Conservation (phyloP, 2,113 vertebrate genomes). For the Sylvietta virens region DNA sequence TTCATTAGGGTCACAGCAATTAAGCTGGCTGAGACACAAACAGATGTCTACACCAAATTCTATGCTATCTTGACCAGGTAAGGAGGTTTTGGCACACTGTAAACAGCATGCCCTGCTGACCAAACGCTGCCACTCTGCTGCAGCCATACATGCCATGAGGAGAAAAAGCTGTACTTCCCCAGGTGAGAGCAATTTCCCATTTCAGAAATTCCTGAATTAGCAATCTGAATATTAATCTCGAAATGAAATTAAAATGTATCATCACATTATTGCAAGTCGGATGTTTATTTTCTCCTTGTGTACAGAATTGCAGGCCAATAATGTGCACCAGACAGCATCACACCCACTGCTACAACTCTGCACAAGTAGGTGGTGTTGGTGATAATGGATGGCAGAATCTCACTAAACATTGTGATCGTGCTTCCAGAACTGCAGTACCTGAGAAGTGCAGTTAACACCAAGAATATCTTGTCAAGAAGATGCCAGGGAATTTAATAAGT, state of each 20-base stretch:
- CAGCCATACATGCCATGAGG: background rate
- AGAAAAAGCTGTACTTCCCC: background rate
- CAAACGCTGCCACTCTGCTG: background rate
- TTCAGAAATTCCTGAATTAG: background rate
- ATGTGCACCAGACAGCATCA: slow-evolving; percentile 69
- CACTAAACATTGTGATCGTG: slow-evolving; percentile 73
- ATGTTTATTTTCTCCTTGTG: slow-evolving; percentile 21
- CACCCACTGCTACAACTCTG: slow-evolving; percentile 68
- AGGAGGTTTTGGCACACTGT: background rate
- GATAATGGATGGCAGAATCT: slow-evolving; percentile 75
- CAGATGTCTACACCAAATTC: background rate
- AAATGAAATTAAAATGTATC: background rate
- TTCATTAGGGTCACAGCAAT: background rate
- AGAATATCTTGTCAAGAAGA: slow-evolving; percentile 56
- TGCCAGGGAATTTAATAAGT: slow-evolving; percentile 53
- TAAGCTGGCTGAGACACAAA: background rate
- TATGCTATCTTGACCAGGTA: background rate
- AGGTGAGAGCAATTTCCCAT: background rate
- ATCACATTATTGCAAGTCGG: background rate
- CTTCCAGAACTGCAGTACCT: slow-evolving; percentile 71
- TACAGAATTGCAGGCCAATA: slow-evolving; percentile 50
- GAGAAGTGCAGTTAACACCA: slow-evolving; percentile 74
- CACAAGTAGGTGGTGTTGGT: slow-evolving; percentile 63
- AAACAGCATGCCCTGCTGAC: background rate
- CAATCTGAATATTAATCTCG: background rate